Conservation (phyloP, 23 tunicate species). For the Corella eumyota region DNA sequence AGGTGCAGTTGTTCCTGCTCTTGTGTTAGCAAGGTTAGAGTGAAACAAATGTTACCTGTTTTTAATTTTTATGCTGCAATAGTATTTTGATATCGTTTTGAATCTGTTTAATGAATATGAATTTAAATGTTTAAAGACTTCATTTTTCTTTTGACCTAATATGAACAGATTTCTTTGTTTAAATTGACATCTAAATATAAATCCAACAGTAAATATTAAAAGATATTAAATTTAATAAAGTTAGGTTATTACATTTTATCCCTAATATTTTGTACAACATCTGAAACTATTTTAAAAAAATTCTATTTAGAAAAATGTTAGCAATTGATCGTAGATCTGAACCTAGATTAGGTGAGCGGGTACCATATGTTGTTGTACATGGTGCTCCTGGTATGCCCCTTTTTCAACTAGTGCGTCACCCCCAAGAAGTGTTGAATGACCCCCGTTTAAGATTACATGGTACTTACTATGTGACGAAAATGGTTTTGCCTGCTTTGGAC, state of each 20-base stretch:
- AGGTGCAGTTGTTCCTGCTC: conserved; percentile 71
- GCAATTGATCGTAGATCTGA: conserved; percentile 67
- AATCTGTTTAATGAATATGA: background rate
- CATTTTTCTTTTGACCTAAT: too few relatives aligned
- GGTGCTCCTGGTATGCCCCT: conserved; percentile 86
- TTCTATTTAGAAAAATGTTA: conserved; percentile 30
- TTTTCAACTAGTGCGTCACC: conserved; percentile 51
- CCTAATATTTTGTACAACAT: too few relatives aligned
- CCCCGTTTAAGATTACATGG: conserved; percentile 50
- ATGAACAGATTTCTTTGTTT: too few relatives aligned
- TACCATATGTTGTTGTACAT: conserved; percentile 81
- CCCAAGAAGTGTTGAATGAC: conserved; percentile 50
- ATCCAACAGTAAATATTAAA: too few relatives aligned
- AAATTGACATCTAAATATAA: too few relatives aligned
- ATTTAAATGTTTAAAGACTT: too few relatives aligned
- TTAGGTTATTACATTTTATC: too few relatives aligned
- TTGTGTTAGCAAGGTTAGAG: conserved; percentile 65
- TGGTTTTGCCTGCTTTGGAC: conserved; percentile 79
- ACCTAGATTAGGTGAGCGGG: conserved; percentile 69
- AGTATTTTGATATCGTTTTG: background rate
- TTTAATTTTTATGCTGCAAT: background rate
- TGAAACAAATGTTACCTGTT: background rate
- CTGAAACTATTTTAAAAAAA: too few relatives aligned
- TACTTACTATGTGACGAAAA: conserved; percentile 79
- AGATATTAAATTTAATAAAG: too few relatives aligned